Conservation (phyloP, 2,113 vertebrate genomes). For the Rhinopomastus cyanomelas region DNA sequence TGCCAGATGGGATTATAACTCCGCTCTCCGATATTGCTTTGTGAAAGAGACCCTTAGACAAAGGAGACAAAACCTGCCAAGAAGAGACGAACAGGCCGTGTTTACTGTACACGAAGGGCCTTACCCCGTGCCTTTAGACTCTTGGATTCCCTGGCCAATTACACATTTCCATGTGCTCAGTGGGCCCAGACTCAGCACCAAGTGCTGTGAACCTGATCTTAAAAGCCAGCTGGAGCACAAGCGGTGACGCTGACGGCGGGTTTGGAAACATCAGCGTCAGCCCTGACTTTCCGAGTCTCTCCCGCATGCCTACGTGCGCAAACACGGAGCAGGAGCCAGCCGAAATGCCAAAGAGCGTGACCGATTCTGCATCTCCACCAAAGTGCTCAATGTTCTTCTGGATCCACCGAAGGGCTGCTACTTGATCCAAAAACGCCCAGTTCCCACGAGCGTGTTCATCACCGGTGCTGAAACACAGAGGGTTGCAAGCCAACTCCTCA, state of each 20-base stretch:
- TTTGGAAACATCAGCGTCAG: neutral
- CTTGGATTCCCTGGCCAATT: neutral
- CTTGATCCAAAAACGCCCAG: conserved; percentile 85
- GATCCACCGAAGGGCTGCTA: conserved; percentile 84
- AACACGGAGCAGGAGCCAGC: conserved; percentile 84
- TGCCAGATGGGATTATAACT: neutral
- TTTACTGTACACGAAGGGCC: neutral
- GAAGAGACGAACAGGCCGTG: neutral
- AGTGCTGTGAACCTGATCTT: neutral
- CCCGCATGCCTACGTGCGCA: conserved; percentile 72
- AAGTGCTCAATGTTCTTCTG: conserved; percentile 86
- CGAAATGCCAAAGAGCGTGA: conserved; percentile 90
- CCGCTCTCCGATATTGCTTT: conserved; percentile 60
- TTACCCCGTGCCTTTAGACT: neutral
- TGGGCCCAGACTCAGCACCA: neutral
- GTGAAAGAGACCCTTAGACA: conserved; percentile 58
- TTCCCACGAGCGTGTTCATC: conserved; percentile 82
- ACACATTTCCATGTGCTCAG: neutral
- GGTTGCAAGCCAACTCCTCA: neutral
- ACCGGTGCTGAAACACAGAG: conserved; percentile 78
- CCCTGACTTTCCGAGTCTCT: neutral
- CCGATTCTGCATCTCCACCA: conserved; percentile 83
- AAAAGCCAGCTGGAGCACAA: neutral
- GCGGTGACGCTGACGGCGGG: neutral
- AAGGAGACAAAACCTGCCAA: conserved; percentile 50